Percentiles rank a stretch among this genome's conserved stretches.
Evolutionary conservation across 2,888 invertebrate genomes (phyloP).

Genomic region (Cerceris rybyensis): DNA sequence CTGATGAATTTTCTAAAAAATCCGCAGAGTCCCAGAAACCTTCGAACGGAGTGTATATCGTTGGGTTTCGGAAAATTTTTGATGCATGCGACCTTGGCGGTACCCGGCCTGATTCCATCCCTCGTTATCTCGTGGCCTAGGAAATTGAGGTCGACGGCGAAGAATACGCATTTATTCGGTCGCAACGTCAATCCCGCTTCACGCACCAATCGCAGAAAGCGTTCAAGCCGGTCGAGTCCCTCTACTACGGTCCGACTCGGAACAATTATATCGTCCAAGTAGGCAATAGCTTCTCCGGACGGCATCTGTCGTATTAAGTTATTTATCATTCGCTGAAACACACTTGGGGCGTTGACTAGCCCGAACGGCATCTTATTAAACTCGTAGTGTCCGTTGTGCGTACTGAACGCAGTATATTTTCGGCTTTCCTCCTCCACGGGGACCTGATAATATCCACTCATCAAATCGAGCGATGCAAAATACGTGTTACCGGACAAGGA

Average conservation of each 20-base stretch:
- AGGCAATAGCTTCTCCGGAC: neutral
- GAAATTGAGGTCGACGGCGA: neutral
- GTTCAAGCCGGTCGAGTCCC: neutral
- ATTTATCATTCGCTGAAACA: slow-evolving; percentile 7
- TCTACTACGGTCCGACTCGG: neutral
- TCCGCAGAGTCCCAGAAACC: slow-evolving; percentile 11
- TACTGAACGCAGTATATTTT: no score
- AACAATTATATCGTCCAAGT: slow-evolving; percentile 9
- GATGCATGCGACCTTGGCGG: slow-evolving; percentile 5
- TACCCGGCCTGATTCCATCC: neutral
- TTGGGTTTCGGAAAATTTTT: slow-evolving; percentile 1
- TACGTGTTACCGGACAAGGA: no score
- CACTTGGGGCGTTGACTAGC: neutral
- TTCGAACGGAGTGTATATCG: neutral
- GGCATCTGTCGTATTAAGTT: neutral
- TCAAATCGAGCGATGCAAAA: no score
- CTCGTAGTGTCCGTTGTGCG: no score
- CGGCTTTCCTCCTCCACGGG: no score
- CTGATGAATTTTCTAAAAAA: slow-evolving; percentile 10
- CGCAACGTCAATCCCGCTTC: neutral
- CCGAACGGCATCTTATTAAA: neutral
- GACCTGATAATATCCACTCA: no score
- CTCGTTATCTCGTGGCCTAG: neutral
- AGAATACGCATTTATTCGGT: neutral
- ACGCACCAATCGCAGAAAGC: neutral